A percentile compares a stretch with the other conserved stretches of the same genome.
These are phyloP conservation scores for Dunckerocampus dactyliophorus DNA, from an alignment of 2,113 vertebrate genomes.

Conservation along the genomic window DNA sequence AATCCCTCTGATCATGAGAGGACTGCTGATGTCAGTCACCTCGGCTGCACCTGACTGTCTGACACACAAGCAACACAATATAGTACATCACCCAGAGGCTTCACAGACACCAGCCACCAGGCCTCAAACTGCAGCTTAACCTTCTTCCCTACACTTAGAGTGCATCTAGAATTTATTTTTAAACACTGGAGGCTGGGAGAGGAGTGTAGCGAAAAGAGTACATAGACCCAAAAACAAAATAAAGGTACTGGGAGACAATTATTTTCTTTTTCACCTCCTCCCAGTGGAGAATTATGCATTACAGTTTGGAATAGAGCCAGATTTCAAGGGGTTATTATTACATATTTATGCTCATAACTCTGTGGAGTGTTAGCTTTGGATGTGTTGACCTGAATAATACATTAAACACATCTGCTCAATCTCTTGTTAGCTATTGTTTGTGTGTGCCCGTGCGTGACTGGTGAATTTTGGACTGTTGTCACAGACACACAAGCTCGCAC, in stretches of 20 bases:
- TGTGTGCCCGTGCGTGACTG: constrained; percentile 21
- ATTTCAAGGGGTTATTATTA: constrained; percentile 49
- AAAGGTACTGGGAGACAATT: neutral
- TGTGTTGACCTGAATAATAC: constrained; percentile 69
- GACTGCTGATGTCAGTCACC: constrained; percentile 23
- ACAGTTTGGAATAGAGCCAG: constrained; percentile 21
- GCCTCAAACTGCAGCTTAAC: constrained; percentile 41
- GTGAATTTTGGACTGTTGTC: constrained; percentile 20
- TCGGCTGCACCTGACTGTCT: constrained; percentile 27
- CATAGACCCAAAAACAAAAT: neutral
- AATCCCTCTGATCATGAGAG: constrained; percentile 28
- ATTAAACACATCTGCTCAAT: constrained; percentile 66
- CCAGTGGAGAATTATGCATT: constrained; percentile 19
- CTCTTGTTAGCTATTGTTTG: constrained; percentile 45
- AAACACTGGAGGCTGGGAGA: neutral
- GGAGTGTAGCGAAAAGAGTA: neutral
- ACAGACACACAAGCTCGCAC: constrained; percentile 7
- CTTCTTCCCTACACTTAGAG: constrained; percentile 23
- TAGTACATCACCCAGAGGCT: constrained; percentile 45
- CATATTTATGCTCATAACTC: constrained; percentile 63
- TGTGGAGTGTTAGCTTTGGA: constrained; percentile 52
- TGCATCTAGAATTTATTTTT: constrained; percentile 27
- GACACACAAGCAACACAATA: constrained; percentile 34
- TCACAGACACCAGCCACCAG: constrained; percentile 34
- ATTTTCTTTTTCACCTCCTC: constrained; percentile 13